Evolutionary conservation across 2,113 vertebrate species (phyloP).

Genomic region (Dipodomys spectabilis): DNA sequence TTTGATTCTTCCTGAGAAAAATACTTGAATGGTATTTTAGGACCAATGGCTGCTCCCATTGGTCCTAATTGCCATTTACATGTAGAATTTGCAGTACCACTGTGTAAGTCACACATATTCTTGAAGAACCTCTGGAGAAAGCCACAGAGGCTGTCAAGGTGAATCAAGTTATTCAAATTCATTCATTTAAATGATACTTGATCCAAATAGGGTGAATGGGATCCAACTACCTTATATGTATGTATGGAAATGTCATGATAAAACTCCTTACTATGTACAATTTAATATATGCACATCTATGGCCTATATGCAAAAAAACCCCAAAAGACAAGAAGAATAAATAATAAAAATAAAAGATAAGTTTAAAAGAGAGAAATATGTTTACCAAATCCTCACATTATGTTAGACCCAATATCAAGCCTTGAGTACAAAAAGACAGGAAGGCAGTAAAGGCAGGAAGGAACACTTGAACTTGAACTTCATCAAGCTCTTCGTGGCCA

Average conservation of each 20-base stretch:
- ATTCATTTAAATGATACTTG: neutral
- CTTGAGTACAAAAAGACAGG: neutral
- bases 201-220: too few relatives aligned
- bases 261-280: too few relatives aligned
- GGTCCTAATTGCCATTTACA: slow-evolving; percentile 54
- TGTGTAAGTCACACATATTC: neutral
- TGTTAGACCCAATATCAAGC: neutral
- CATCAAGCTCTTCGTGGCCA: accelerated
- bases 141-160: neutral
- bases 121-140: neutral
- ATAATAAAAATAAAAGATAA: too few relatives aligned
- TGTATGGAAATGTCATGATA: too few relatives aligned
- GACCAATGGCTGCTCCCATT: neutral
- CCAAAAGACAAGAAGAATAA: too few relatives aligned
- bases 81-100: neutral
- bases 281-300: too few relatives aligned
- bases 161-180: neutral
- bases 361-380: neutral
- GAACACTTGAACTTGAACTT: neutral
- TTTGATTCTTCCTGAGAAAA: slow-evolving; percentile 41
- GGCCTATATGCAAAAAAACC: too few relatives aligned
- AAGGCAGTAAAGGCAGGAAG: neutral
- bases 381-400: too few relatives aligned
- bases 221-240: too few relatives aligned
- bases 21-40: neutral